A percentile compares a stretch with the other conserved stretches of the same genome.
Evolutionary conservation across 2,888 invertebrate genomes (phyloP).

Genomic region (Blera fallax): DNA sequence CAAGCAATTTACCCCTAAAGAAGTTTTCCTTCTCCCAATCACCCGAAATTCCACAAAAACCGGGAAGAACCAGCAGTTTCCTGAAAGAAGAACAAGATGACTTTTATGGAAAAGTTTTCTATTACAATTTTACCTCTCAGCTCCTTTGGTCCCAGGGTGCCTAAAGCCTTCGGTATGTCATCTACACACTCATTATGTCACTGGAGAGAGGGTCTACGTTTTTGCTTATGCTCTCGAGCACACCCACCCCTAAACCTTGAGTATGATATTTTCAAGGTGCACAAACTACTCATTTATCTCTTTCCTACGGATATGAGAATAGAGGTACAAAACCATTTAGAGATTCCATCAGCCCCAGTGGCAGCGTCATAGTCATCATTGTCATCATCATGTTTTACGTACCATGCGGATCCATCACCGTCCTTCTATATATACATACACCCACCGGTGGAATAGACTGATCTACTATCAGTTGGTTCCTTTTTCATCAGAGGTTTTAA

Average conservation of each 20-base stretch:
- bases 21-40: slow-evolving; percentile 51
- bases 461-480: slow-evolving; percentile 27
- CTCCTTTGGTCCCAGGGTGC: not conserved
- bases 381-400: slow-evolving; percentile 40
- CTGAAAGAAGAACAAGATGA: slow-evolving; percentile 37
- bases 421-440: not conserved
- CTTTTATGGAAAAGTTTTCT: slow-evolving; percentile 60
- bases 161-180: slow-evolving; percentile 3
- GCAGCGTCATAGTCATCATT: slow-evolving; percentile 11
- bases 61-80: slow-evolving; percentile 25
- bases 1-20: slow-evolving; percentile 65
- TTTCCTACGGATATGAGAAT: slow-evolving; percentile 37
- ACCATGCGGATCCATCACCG: slow-evolving; percentile 8
- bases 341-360: slow-evolving; percentile 46
- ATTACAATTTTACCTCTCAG: slow-evolving; percentile 59
- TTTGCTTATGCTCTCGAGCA: not conserved
- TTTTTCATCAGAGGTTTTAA: not conserved
- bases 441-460: not conserved
- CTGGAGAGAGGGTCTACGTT: not conserved
- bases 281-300: slow-evolving; percentile 52
- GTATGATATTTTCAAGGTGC: slow-evolving; percentile 42
- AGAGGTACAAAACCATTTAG: slow-evolving; percentile 44
- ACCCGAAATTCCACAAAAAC: slow-evolving; percentile 27
- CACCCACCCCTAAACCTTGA: not conserved
- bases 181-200: slow-evolving; percentile 40